A percentile compares a stretch with the other conserved stretches of the same genome.
These are phyloP conservation scores for Monoplex corrugatus DNA, from an alignment of 2,888 invertebrate genomes.

Conservation along the genomic window DNA sequence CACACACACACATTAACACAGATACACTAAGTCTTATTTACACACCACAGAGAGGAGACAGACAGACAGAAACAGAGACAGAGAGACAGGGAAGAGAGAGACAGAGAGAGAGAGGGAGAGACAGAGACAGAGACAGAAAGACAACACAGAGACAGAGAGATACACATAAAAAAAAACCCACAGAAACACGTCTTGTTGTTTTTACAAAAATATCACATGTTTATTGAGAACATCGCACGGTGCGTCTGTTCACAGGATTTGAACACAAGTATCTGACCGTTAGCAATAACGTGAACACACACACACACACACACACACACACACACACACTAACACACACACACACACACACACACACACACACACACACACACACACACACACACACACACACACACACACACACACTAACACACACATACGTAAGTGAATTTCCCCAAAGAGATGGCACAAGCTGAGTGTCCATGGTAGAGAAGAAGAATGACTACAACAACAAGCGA, in stretches of 20 bases:
- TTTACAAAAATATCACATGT: not conserved
- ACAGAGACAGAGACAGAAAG: not conserved
- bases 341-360: constrained; percentile 33
- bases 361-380: not conserved
- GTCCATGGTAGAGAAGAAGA: too few species aligned
- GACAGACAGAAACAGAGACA: not conserved
- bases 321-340: not conserved
- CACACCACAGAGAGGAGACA: not conserved
- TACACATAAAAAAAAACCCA: not conserved
- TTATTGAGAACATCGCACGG: not conserved
- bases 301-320: not conserved
- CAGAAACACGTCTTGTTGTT: not conserved
- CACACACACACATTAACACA: constrained; percentile 8
- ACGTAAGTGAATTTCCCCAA: not conserved
- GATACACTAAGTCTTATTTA: not conserved
- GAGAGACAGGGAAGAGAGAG: not conserved
- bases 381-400: constrained; percentile 6
- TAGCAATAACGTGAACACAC: not conserved
- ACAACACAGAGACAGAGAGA: not conserved
- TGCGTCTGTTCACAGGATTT: too few species aligned
- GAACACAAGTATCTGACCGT: not conserved
- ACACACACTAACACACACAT: not conserved
- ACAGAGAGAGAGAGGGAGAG: not conserved
- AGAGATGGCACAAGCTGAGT: too few species aligned
- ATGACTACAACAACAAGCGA: too few species aligned